Evolutionary conservation across 2,113 vertebrate species (phyloP).

Genomic region (Rhombomys opimus): DNA sequence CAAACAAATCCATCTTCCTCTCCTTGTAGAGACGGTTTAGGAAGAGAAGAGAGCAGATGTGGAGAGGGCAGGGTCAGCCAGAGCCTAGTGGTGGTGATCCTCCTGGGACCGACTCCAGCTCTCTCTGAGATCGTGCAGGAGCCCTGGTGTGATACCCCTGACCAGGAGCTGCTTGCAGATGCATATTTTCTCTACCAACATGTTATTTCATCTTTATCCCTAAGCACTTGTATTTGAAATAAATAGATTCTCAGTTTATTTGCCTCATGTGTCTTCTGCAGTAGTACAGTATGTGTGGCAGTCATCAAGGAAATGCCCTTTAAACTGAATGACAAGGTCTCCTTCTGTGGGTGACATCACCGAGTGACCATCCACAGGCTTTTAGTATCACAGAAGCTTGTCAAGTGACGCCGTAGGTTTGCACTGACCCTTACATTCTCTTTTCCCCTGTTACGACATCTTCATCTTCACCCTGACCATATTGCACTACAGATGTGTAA

Average conservation of each 20-base stretch:
- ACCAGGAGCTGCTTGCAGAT: not conserved
- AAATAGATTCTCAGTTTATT: not conserved
- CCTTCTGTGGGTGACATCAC: not conserved
- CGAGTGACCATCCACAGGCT: not conserved
- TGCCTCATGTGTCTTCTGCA: not conserved
- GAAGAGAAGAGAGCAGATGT: not conserved
- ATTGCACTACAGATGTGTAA: not conserved
- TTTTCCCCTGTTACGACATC: not conserved
- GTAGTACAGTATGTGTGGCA: too few relatives aligned
- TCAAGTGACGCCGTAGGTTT: too few relatives aligned
- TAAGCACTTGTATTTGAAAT: not conserved
- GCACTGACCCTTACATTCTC: not conserved
- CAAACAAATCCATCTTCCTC: not conserved
- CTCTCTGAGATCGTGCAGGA: conserved; percentile 74
- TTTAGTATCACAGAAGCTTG: not conserved
- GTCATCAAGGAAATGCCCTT: not conserved
- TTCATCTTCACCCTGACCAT: not conserved
- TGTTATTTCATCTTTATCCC: not conserved
- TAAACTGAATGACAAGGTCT: not conserved
- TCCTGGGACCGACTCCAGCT: too few relatives aligned
- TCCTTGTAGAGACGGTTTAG: not conserved
- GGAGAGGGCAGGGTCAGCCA: not conserved
- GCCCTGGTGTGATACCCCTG: conserved; percentile 37
- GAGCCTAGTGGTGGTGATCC: too few relatives aligned
- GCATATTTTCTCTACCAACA: too few relatives aligned